Evolutionary conservation across 2,888 invertebrate species (phyloP), one percentile per base, ranked within the genome.

Genomic region (Proisotoma minuta): DNA sequence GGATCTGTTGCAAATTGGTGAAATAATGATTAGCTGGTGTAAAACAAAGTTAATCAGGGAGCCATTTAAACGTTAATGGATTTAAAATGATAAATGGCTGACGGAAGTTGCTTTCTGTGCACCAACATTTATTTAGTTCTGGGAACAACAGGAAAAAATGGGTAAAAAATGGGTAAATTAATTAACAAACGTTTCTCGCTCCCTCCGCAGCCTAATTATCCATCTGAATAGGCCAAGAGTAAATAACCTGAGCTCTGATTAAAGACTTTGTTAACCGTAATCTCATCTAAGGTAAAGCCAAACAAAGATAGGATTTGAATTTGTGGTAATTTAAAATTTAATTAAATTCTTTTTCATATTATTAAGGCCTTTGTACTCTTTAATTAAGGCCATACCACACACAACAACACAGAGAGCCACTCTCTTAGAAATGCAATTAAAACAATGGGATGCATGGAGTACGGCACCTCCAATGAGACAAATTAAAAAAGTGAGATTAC

Each of bases 11-110:
- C n/a, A n/a, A n/a, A n/a, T n/a, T n/a, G n/a, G n/a, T n/a, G n/a
- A n/a, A n/a, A n/a, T n/a, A n/a, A n/a, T n/a, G n/a, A n/a, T n/a
- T n/a, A n/a, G n/a, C n/a, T n/a, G n/a, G n/a, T n/a, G n/a, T n/a
- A n/a, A n/a, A 5, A 43, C 18, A 18, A 12, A 43, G 18, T 43
- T 43, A 43, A 43, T 43, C 20, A 43, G 43, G 20, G 18, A 43
- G 15, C 20, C 18, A 12, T 18, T 43, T n/a, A 43, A 43, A n/a
- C 43, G 20, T 18, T 43, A 18, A 43, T 15, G 15, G 18, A 4
- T 43, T 15, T 4, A 5, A 5, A 5, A 27, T 65, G 65, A 65
- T 65, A 62, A 65, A 65, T 65, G 65, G 57, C 59, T 65, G 61
- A 62, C 62, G 62, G 65, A 65, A 65, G 65, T 65, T 65, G 51